Conservation (phyloP, 1,140 invertebrate species). For the Papilio glaucus region DNA sequence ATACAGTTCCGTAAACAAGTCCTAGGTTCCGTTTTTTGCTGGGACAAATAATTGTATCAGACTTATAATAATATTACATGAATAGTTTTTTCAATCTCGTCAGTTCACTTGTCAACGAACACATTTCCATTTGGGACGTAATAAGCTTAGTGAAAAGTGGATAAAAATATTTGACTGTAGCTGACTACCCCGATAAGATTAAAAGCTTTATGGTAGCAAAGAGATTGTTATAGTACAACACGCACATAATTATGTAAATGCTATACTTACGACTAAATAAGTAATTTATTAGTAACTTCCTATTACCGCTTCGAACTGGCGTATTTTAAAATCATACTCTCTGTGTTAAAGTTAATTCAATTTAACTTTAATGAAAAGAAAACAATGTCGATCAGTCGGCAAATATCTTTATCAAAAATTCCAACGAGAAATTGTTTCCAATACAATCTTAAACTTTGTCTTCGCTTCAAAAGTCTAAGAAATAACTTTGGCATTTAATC, state of each 20-base stretch:
- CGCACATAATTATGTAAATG: too few relatives aligned
- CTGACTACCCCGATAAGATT: neutral
- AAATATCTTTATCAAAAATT: conserved; percentile 10
- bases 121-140: too few relatives aligned
- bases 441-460: neutral
- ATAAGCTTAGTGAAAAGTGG: neutral
- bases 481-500: neutral
- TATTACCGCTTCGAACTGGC: neutral
- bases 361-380: conserved; percentile 4
- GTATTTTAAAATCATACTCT: neutral
- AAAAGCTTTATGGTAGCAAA: neutral
- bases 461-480: neutral
- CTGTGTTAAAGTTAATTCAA: neutral
- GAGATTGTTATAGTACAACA: too few relatives aligned
- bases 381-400: conserved; percentile 1
- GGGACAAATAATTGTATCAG: too few relatives aligned
- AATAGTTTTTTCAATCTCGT: too few relatives aligned
- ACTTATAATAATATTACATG: too few relatives aligned
- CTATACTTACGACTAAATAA: too few relatives aligned
- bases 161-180: neutral
- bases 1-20: too few relatives aligned
- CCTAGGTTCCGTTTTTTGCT: too few relatives aligned
- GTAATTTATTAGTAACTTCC: too few relatives aligned
- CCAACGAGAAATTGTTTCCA: neutral
- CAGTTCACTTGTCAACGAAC: too few relatives aligned